These are phyloP conservation scores for Coregonus sp. DNA, from an alignment of 2,797 vertebrate species.

Conservation along the genomic window DNA sequence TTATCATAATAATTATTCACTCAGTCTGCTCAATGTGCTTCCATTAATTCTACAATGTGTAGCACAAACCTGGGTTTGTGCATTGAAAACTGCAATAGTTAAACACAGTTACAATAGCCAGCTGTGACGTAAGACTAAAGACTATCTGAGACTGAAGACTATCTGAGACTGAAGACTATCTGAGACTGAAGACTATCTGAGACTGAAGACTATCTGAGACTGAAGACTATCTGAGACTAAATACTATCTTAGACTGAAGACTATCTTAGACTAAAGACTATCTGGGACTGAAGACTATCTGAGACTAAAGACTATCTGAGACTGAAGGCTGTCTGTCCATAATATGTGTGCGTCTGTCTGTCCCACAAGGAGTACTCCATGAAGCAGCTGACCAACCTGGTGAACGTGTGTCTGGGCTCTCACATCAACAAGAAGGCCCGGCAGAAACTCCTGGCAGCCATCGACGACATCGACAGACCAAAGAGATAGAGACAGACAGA, in stretches of 20 bases:
- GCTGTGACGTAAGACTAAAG: too few species aligned
- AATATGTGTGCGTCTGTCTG: not conserved
- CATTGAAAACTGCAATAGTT: not conserved
- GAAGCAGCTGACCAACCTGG: constrained; percentile 95
- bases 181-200: too few species aligned
- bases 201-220: too few species aligned
- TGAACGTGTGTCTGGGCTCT: constrained; percentile 95
- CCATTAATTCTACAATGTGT: too few species aligned
- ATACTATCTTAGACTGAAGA: too few species aligned
- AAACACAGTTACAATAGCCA: not conserved
- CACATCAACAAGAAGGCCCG: constrained; percentile 98
- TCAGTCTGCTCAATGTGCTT: too few species aligned
- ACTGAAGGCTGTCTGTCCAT: not conserved
- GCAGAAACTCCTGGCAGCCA: constrained; percentile 93
- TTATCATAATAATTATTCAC: too few species aligned
- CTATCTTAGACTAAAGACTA: not conserved
- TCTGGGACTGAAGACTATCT: too few species aligned
- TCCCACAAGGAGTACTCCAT: constrained; percentile 91
- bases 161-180: too few species aligned
- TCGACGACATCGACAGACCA: constrained; percentile 94
- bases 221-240: too few species aligned
- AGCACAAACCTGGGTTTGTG: too few species aligned
- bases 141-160: too few species aligned
- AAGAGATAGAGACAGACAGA: constrained; percentile 83
- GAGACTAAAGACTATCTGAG: not conserved